Evolutionary conservation across 2,113 vertebrate species (phyloP).

Genomic region (Sitta europaea): DNA sequence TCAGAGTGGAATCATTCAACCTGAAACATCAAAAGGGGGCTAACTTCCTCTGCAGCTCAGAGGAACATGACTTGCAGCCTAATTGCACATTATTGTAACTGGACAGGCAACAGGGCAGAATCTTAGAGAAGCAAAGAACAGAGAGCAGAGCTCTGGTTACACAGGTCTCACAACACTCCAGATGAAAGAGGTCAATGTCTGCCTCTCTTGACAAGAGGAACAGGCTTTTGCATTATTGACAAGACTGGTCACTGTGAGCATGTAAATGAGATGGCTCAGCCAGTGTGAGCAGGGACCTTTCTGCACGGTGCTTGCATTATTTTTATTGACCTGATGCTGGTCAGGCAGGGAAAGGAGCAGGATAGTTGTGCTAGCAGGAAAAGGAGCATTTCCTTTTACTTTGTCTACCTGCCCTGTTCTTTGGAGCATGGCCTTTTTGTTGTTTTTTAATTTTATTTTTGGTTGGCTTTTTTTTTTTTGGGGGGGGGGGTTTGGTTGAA

Average conservation of each 20-base stretch:
- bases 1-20: background rate
- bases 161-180: background rate
- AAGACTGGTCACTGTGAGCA: background rate
- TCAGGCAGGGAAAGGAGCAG: background rate
- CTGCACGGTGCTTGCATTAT: background rate
- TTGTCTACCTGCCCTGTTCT: background rate
- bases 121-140: background rate
- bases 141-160: conserved; percentile 28
- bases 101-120: background rate
- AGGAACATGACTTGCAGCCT: conserved; percentile 33
- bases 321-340: background rate
- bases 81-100: conserved; percentile 6
- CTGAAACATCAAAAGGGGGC: conserved; percentile 4
- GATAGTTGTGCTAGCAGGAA: background rate
- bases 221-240: conserved; percentile 8
- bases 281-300: background rate
- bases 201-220: background rate
- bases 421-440: background rate
- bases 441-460: too few relatives aligned
- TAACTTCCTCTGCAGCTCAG: background rate
- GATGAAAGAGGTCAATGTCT: conserved; percentile 31
- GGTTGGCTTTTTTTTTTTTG: fast-evolving
- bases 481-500: fast-evolving
- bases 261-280: background rate
- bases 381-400: background rate